A percentile compares a stretch with the other conserved stretches of the same genome.
phyloP scores from a whole-genome alignment of 2,113 vertebrate species.

The Grantiella picta region DNA sequence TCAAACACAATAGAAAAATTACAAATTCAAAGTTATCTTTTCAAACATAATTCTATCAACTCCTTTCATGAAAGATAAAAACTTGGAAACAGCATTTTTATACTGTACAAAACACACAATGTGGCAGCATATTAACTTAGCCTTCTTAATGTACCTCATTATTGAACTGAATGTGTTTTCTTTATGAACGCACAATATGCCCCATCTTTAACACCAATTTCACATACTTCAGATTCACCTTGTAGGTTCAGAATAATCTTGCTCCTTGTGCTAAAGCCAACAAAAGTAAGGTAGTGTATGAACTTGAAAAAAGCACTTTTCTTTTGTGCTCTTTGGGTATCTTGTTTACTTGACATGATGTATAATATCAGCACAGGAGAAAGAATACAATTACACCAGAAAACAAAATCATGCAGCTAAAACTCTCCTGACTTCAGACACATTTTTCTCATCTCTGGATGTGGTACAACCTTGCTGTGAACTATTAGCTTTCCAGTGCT shows the following conservation, averaged over 20 bases:
- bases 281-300: not conserved
- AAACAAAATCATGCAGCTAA: slow-evolving; percentile 28
- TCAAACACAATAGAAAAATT: slow-evolving; percentile 53
- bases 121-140: not conserved
- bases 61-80: not conserved
- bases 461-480: slow-evolving; percentile 58
- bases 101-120: not conserved
- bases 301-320: not conserved
- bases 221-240: not conserved
- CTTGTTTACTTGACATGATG: not conserved
- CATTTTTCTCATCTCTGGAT: slow-evolving; percentile 53
- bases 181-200: not conserved
- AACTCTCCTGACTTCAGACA: slow-evolving; percentile 17
- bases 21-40: slow-evolving; percentile 34
- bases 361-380: not conserved
- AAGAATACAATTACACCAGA: not conserved
- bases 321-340: not conserved
- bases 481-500: slow-evolving; percentile 50
- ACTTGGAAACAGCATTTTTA: not conserved
- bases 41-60: not conserved
- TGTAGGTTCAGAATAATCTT: not conserved
- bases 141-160: not conserved
- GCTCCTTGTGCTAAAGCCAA: not conserved
- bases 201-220: not conserved
- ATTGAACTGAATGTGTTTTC: not conserved